A percentile compares a stretch with the other conserved stretches of the same genome.
phyloP scores from a whole-genome alignment of 2,888 invertebrate genomes.

The Rhamnusium bicolor region DNA sequence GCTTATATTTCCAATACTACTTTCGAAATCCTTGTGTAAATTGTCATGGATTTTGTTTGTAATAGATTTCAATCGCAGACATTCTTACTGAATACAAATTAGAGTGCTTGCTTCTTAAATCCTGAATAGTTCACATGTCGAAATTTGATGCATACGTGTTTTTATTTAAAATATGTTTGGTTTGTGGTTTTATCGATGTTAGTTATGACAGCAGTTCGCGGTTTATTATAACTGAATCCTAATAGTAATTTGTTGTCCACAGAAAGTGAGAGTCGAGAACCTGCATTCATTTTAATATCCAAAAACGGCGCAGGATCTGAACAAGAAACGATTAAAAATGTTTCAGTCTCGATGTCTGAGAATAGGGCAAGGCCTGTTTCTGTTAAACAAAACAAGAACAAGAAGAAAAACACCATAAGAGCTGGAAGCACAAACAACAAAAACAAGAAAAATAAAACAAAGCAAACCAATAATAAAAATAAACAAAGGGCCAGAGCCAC shows the following conservation, averaged over 20 bases:
- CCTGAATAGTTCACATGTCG: no score
- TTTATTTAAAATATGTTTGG: no score
- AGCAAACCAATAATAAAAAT: constrained; percentile 69
- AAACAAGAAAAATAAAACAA: constrained; percentile 62
- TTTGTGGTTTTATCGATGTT: no score
- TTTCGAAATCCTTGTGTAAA: no score
- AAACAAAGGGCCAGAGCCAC: constrained; percentile 83
- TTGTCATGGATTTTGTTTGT: no score
- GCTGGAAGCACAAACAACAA: constrained; percentile 54
- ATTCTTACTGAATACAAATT: no score
- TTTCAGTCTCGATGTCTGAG: constrained; percentile 50
- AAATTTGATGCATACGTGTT: no score
- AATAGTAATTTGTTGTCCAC: background rate
- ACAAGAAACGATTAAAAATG: constrained; percentile 43
- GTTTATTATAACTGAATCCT: no score
- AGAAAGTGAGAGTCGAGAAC: constrained; percentile 64
- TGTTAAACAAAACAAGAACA: constrained; percentile 38
- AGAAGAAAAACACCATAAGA: constrained; percentile 33
- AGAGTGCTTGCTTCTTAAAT: no score
- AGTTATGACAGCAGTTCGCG: no score
- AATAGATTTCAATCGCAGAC: no score
- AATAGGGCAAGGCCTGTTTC: constrained; percentile 9
- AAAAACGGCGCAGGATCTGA: constrained; percentile 58
- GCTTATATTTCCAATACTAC: no score
- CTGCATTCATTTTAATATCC: constrained; percentile 67